A percentile compares a stretch with the other conserved stretches of the same genome.
phyloP scores from a whole-genome alignment of 2,888 invertebrate species.

The Drosophila meridionalis region DNA sequence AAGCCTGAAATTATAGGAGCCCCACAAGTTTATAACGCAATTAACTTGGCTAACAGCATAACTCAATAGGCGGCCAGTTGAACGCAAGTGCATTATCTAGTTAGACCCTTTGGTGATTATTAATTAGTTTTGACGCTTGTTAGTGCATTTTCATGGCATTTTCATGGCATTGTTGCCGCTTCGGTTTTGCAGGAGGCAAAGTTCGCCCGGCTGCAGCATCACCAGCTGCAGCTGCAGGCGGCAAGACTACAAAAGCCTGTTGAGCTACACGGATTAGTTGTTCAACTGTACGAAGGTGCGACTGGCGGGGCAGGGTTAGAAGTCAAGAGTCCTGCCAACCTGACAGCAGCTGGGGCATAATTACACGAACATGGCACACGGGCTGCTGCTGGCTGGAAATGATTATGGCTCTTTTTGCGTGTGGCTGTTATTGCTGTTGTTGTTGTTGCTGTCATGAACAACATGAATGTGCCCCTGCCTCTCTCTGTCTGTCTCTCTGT shows the following conservation, averaged over 20 bases:
- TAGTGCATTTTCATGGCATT: constrained; percentile 47
- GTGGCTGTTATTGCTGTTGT: constrained; percentile 1
- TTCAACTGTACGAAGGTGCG: constrained; percentile 13
- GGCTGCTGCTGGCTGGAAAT: constrained; percentile 46
- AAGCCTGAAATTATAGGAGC: background rate
- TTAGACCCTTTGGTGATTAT: constrained; percentile 33
- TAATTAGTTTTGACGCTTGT: constrained; percentile 50
- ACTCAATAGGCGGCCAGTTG: constrained; percentile 4
- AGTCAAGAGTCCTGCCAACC: constrained; percentile 49
- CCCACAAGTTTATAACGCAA: background rate
- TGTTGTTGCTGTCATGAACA: constrained; percentile 34
- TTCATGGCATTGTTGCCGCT: constrained; percentile 30
- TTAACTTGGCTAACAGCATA: constrained; percentile 3
- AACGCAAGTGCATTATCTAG: constrained; percentile 19
- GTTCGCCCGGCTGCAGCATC: constrained; percentile 30
- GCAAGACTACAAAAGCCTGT: constrained; percentile 36
- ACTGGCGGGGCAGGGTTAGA: background rate
- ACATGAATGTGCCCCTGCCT: constrained; percentile 22
- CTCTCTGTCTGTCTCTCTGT: constrained; percentile 1
- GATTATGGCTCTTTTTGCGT: constrained; percentile 59
- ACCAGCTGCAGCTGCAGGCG: constrained; percentile 30
- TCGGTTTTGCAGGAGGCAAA: constrained; percentile 13
- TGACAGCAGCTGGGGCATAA: constrained; percentile 67
- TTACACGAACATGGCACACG: constrained; percentile 64
- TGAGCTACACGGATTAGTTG: constrained; percentile 44